A percentile compares a stretch with the other conserved stretches of the same genome.
These are phyloP conservation scores for Mesoclemmys tuberculata DNA, from an alignment of 2,113 vertebrate species.

Conservation along the genomic window DNA sequence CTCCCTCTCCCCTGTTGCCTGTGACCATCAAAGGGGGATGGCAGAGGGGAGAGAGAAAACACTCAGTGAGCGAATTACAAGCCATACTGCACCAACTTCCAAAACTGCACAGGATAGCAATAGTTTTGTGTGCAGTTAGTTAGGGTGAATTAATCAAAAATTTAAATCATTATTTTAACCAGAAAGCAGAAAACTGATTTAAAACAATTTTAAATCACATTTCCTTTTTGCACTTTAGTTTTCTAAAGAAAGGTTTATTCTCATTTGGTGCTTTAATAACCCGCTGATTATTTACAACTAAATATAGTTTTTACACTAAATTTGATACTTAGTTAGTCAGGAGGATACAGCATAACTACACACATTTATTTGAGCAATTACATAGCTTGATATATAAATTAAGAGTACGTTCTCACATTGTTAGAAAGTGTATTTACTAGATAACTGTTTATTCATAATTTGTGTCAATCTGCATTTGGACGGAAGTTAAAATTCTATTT, in stretches of 20 bases:
- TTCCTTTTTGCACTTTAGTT: background rate
- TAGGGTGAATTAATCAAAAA: background rate
- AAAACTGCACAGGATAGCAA: background rate
- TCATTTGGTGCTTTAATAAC: background rate
- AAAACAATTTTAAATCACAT: background rate
- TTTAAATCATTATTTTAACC: background rate
- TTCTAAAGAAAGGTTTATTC: background rate
- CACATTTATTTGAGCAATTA: background rate
- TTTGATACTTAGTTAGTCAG: background rate
- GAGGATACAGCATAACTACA: background rate
- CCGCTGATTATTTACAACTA: fast-evolving
- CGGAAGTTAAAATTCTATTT: background rate
- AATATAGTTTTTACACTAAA: background rate
- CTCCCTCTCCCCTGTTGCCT: slow-evolving; percentile 47
- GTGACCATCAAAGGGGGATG: slow-evolving; percentile 10
- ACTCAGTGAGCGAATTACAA: fast-evolving
- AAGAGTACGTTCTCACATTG: too few species aligned
- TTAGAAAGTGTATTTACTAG: background rate
- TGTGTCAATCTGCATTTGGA: background rate
- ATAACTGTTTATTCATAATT: background rate
- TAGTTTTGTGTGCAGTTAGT: fast-evolving
- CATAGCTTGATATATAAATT: background rate
- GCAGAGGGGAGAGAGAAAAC: background rate
- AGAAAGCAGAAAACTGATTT: background rate
- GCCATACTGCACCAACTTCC: background rate